These are phyloP conservation scores for Strix aluco DNA, from an alignment of 2,113 vertebrate genomes.

Conservation along the genomic window DNA sequence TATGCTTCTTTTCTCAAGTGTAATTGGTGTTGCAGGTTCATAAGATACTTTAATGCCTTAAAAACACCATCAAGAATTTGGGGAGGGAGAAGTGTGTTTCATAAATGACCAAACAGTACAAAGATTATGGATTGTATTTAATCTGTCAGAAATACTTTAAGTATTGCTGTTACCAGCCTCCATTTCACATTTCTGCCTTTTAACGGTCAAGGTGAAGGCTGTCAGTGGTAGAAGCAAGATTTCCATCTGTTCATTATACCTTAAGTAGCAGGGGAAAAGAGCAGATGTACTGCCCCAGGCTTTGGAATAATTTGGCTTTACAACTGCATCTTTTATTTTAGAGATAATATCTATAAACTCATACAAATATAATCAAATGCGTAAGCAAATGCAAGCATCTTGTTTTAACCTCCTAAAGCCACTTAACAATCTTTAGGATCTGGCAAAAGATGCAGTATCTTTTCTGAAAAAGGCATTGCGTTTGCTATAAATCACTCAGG, in stretches of 20 bases:
- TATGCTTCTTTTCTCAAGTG: not conserved
- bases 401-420: not conserved
- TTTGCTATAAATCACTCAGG: not conserved
- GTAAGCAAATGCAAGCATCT: not conserved
- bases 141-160: not conserved
- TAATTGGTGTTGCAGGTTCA: not conserved
- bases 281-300: constrained; percentile 40
- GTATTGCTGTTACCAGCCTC: not conserved
- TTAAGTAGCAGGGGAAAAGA: not conserved
- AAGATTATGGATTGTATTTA: not conserved
- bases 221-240: not conserved
- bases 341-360: not conserved
- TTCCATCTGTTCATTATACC: constrained; percentile 24
- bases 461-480: not conserved
- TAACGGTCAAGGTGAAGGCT: not conserved
- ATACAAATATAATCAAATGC: not conserved
- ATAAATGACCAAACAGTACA: not conserved
- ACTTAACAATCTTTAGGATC: not conserved
- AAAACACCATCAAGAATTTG: not conserved
- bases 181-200: not conserved
- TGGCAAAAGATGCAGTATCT: not conserved
- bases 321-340: not conserved
- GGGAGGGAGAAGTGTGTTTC: not conserved
- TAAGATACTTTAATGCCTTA: not conserved
- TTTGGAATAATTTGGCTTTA: not conserved